These are phyloP conservation scores for Trematomus bernacchii DNA, from an alignment of 2,797 vertebrate genomes.

Conservation along the genomic window DNA sequence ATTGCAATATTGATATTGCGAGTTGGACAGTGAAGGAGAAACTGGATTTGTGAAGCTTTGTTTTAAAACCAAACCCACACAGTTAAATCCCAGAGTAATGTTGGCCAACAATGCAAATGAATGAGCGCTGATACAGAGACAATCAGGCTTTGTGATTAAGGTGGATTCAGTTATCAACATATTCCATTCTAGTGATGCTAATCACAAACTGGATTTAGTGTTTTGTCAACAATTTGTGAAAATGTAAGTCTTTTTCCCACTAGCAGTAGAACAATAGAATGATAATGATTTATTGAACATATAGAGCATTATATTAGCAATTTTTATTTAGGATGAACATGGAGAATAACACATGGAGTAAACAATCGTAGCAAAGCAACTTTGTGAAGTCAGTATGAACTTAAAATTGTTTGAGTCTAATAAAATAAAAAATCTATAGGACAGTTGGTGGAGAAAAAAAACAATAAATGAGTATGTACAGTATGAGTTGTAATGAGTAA, in stretches of 20 bases:
- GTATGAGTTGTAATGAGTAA: too few species aligned
- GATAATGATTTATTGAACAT: too few species aligned
- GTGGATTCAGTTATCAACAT: background rate
- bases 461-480: too few species aligned
- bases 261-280: background rate
- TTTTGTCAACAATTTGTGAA: background rate
- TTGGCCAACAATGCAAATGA: too few species aligned
- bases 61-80: background rate
- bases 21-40: background rate
- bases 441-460: too few species aligned
- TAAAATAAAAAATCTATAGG: too few species aligned
- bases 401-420: too few species aligned
- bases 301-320: too few species aligned
- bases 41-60: background rate
- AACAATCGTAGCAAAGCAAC: too few species aligned
- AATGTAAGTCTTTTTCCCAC: background rate
- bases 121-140: background rate
- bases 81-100: background rate
- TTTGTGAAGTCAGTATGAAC: too few species aligned
- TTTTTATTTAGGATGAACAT: too few species aligned
- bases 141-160: background rate
- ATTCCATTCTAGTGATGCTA: background rate
- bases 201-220: background rate
- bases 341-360: too few species aligned
- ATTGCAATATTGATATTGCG: slow-evolving; percentile 11